Evolutionary conservation across 2,797 vertebrate species (phyloP).

Genomic region (Hippoglossus hippoglossus): DNA sequence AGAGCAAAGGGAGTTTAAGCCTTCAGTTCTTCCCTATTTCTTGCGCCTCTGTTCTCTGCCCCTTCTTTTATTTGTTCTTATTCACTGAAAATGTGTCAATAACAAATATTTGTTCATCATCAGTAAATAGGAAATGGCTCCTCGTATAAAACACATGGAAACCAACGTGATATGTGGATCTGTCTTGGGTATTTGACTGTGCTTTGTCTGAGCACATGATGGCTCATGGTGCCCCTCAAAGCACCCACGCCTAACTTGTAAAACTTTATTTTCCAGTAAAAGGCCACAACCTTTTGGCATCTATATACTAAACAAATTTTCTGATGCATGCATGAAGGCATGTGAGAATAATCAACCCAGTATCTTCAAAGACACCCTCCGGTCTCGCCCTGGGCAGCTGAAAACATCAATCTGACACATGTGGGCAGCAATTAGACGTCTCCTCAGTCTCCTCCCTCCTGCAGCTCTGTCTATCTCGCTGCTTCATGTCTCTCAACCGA

Average conservation of each 20-base stretch:
- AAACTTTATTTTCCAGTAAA: neutral
- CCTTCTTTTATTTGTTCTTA: conserved; percentile 12
- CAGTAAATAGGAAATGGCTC: conserved; percentile 35
- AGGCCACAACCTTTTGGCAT: neutral
- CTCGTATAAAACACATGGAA: conserved; percentile 22
- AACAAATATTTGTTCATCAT: conserved; percentile 6
- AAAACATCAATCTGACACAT: conserved; percentile 60
- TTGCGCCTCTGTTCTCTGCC: neutral
- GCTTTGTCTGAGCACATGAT: neutral
- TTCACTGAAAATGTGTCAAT: neutral
- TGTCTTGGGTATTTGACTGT: neutral
- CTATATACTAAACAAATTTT: neutral
- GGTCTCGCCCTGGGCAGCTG: conserved; percentile 2
- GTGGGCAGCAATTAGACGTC: conserved; percentile 60
- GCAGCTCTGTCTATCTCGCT: conserved; percentile 24
- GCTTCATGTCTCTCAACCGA: conserved; percentile 40
- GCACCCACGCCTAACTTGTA: neutral
- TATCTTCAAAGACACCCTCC: conserved; percentile 55
- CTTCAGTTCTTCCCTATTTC: neutral
- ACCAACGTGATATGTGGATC: conserved; percentile 24
- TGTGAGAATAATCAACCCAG: conserved; percentile 31
- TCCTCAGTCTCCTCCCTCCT: conserved; percentile 40
- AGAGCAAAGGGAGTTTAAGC: conserved; percentile 43
- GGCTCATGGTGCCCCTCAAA: neutral
- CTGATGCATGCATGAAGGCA: conserved; percentile 6